Evolutionary conservation across 92 coral and sea anemone genomes (phyloP).

Genomic region (Palythoa grandiflora): DNA sequence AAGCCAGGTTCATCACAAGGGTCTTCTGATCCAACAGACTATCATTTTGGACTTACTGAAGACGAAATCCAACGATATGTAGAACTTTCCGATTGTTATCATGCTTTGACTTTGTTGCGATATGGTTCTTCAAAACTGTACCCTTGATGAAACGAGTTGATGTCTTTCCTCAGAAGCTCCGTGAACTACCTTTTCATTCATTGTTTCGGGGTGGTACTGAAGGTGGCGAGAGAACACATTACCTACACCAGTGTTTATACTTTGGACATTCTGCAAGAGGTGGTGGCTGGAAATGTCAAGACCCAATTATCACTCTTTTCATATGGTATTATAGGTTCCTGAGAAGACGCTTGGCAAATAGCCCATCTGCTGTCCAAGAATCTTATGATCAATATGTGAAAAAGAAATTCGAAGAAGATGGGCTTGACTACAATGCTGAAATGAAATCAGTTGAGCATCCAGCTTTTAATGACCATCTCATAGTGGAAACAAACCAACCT

Average conservation of each 20-base stretch:
- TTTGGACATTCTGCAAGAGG: slow-evolving; percentile 53
- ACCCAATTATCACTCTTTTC: slow-evolving; percentile 38
- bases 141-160: slow-evolving; percentile 57
- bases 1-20: slow-evolving; percentile 41
- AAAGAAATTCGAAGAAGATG: slow-evolving; percentile 38
- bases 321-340: slow-evolving; percentile 9
- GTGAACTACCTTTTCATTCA: slow-evolving; percentile 49
- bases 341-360: slow-evolving; percentile 21
- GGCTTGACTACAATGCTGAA: slow-evolving; percentile 38
- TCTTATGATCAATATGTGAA: slow-evolving; percentile 34
- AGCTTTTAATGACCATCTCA: background rate
- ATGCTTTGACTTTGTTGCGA: slow-evolving; percentile 44
- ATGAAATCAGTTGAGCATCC: slow-evolving; percentile 19
- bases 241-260: slow-evolving; percentile 56
- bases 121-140: slow-evolving; percentile 51
- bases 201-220: slow-evolving; percentile 56
- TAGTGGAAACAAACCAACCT: slow-evolving; percentile 16
- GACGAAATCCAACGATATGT: slow-evolving; percentile 47
- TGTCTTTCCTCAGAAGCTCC: slow-evolving; percentile 50
- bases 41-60: slow-evolving; percentile 54
- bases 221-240: slow-evolving; percentile 58
- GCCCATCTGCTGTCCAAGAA: slow-evolving; percentile 40
- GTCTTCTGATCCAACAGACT: slow-evolving; percentile 48
- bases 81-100: slow-evolving; percentile 49
- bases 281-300: slow-evolving; percentile 53